A percentile compares a stretch with the other conserved stretches of the same genome.
Evolutionary conservation across 2,797 vertebrate species (phyloP).

Genomic region (Phalloptychus januarius): DNA sequence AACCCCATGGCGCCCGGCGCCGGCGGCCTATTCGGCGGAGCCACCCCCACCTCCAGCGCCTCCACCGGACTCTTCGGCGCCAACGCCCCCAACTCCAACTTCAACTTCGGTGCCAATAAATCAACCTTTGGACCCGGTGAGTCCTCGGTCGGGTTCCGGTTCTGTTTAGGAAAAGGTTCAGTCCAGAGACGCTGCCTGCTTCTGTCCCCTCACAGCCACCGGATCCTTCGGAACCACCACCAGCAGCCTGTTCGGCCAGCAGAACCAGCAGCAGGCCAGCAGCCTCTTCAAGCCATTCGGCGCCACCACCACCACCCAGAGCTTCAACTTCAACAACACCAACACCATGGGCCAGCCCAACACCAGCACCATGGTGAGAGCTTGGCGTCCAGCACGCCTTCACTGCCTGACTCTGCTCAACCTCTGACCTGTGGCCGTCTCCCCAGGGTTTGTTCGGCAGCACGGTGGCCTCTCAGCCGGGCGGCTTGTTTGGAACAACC

Average conservation of each 20-base stretch:
- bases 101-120: constrained; percentile 91
- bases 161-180: neutral
- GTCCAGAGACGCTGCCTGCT: too few species aligned
- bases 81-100: constrained; percentile 85
- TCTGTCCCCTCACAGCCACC: neutral
- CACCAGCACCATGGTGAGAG: constrained; percentile 91
- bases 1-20: constrained; percentile 86
- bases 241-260: constrained; percentile 86
- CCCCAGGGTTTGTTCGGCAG: constrained; percentile 91
- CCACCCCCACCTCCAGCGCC: constrained; percentile 85
- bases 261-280: constrained; percentile 44
- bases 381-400: too few species aligned
- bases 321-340: constrained; percentile 90
- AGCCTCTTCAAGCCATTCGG: constrained; percentile 95
- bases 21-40: constrained; percentile 84
- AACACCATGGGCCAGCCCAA: constrained; percentile 89
- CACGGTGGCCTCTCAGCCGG: constrained; percentile 85
- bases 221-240: constrained; percentile 87
- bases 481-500: constrained; percentile 88
- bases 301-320: constrained; percentile 84
- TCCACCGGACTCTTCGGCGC: constrained; percentile 90
- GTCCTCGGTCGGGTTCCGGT: constrained; percentile 25
- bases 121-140: constrained; percentile 89
- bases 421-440: neutral
- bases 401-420: too few species aligned